phyloP scores from a whole-genome alignment of 2,113 vertebrate genomes.

The Siniperca chuatsi region DNA sequence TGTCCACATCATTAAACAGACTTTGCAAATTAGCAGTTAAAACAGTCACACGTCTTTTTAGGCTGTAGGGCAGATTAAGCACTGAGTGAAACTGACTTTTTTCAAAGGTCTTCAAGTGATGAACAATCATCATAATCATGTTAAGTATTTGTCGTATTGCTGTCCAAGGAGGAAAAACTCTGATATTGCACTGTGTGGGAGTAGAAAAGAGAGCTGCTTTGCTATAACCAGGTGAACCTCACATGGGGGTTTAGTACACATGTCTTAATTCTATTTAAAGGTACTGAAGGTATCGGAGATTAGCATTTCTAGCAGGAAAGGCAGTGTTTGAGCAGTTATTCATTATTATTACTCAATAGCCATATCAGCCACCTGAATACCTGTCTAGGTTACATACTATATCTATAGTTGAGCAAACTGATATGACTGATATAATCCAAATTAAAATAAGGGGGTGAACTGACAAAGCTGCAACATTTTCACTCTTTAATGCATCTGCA shows the following conservation, averaged over 20 bases:
- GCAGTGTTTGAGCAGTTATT: constrained; percentile 65
- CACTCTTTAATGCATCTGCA: background rate
- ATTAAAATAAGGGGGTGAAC: background rate
- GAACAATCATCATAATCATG: background rate
- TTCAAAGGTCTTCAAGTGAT: background rate
- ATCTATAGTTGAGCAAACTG: background rate
- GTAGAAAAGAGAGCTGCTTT: constrained; percentile 24
- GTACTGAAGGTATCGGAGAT: constrained; percentile 24
- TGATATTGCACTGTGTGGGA: background rate
- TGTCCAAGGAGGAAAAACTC: background rate
- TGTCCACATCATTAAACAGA: background rate
- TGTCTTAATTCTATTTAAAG: constrained; percentile 8
- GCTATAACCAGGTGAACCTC: background rate
- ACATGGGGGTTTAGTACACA: background rate
- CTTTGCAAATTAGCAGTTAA: background rate
- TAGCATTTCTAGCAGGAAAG: constrained; percentile 39
- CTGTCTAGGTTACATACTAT: background rate
- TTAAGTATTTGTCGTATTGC: constrained; percentile 30
- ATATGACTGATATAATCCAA: background rate
- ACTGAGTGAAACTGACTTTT: constrained; percentile 15
- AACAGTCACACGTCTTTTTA: background rate
- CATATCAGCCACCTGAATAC: constrained; percentile 31
- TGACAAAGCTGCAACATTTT: background rate
- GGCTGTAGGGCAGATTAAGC: background rate
- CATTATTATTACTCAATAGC: constrained; percentile 31